These are phyloP conservation scores for Sphaeramia orbicularis DNA, from an alignment of 2,797 vertebrate genomes.

Conservation along the genomic window DNA sequence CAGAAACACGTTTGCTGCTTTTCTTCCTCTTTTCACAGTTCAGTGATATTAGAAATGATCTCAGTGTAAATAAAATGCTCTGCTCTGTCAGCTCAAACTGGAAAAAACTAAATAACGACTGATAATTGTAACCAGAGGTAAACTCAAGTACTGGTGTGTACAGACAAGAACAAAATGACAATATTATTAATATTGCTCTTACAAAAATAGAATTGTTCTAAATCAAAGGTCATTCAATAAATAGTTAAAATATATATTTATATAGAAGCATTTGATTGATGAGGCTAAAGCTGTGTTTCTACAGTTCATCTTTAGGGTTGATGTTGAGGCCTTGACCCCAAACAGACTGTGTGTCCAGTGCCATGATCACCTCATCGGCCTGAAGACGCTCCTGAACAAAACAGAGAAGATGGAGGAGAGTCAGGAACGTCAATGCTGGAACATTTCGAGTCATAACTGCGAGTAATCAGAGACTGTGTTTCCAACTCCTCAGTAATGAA, in stretches of 20 bases:
- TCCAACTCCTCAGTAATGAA: no score
- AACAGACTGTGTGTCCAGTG: conserved; percentile 86
- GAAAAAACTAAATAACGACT: conserved; percentile 9
- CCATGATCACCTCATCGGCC: conserved; percentile 93
- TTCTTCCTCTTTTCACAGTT: conserved; percentile 77
- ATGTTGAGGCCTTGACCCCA: conserved; percentile 85
- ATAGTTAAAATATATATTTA: conserved; percentile 83
- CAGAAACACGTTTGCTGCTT: conserved; percentile 27
- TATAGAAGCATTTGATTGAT: conserved; percentile 38
- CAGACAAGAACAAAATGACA: conserved; percentile 28
- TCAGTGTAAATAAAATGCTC: conserved; percentile 16
- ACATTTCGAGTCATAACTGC: no score
- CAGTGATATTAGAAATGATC: conserved; percentile 49
- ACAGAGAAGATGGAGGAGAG: not conserved
- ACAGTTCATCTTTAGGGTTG: conserved; percentile 96
- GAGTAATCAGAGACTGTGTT: no score
- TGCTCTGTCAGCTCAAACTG: conserved; percentile 1
- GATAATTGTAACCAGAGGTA: conserved; percentile 28
- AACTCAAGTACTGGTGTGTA: conserved; percentile 67
- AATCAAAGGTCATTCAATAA: conserved; percentile 94
- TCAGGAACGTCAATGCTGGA: no score
- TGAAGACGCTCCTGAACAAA: conserved; percentile 91
- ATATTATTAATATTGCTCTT: conserved; percentile 81
- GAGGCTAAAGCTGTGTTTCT: conserved; percentile 56
- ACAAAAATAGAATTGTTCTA: conserved; percentile 96